Base-by-base conservation (phyloP, 2,797 vertebrate species). In the Loris lydekkerianus region DNA sequence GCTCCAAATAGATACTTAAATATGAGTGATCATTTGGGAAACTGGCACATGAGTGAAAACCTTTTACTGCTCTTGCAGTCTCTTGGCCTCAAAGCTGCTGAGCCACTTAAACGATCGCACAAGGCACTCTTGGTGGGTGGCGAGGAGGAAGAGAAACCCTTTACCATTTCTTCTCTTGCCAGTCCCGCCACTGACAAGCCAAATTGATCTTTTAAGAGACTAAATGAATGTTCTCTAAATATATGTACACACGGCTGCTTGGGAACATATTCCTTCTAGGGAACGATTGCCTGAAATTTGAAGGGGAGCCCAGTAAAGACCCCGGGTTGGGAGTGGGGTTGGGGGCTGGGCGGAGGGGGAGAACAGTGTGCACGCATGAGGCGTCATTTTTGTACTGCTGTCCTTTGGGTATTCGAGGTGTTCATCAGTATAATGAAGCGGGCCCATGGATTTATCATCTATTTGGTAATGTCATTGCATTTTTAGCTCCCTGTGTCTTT, bases 381-480 rank as follows among this genome's bases (percentile, higher is more conserved):
- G 61, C 92, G 77, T 3, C 0, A 0, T 88, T 97, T 97, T 96
- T 89, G 89, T 96, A 89, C 98, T 77, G 73, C 94, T 46, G 81
- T 97, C 98, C 97, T 98, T 97, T 97, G n/a, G 88, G 96, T 97
- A 97, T 97, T 98, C 96, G 97, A 98, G 98, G 97, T 98, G 98
- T 98, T 98, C 98, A 97, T 97, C 85, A 61, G 95, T 97, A 97
- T 98, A 98, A 98, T 97, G 97, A 98, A 98, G 97, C 93, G 92
- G 97, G 96, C 97, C 97, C 95, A 17, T 96, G 97, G 98, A 97
- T 98, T 98, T 96, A 96, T 97, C 97, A 97, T 98, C 98, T 98
- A 96, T 97, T 97, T 98, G 97, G 98, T 97, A 98, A 98, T 98
- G 97, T 98, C 98, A 97, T 98, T 98, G 98, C 98, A 97, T 98